These are phyloP conservation scores for Pantelozetes paolii DNA, from an alignment of 2,888 invertebrate genomes.

Conservation along the genomic window DNA sequence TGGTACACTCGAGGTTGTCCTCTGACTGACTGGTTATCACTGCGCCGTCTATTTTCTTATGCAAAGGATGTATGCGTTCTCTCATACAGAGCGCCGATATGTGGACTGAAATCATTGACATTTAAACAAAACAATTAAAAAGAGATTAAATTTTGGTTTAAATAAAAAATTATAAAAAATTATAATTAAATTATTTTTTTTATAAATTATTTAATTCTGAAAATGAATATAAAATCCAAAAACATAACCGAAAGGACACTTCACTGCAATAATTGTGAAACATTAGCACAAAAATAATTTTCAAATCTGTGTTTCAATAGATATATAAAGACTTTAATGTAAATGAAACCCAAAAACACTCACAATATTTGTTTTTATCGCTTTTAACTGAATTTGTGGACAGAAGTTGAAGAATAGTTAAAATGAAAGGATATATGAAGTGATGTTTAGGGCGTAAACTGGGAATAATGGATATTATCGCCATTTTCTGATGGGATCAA, in stretches of 20 bases:
- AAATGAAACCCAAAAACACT: slow-evolving; percentile 36
- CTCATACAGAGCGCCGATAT: slow-evolving; percentile 85
- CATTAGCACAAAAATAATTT: background rate
- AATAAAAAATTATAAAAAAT: background rate
- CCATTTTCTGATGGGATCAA: slow-evolving; percentile 42
- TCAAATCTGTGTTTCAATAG: background rate
- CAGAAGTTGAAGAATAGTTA: slow-evolving; percentile 37
- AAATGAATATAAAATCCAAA: no score
- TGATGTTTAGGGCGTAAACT: slow-evolving; percentile 41
- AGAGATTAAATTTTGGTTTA: background rate
- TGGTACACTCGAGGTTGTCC: slow-evolving; percentile 81
- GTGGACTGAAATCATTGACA: slow-evolving; percentile 78
- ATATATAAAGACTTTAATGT: background rate
- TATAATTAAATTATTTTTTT: no score
- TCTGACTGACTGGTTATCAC: slow-evolving; percentile 85
- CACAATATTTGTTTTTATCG: slow-evolving; percentile 46
- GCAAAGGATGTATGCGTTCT: slow-evolving; percentile 79
- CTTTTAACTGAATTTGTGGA: slow-evolving; percentile 44
- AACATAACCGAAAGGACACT: slow-evolving; percentile 30
- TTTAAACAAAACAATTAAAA: slow-evolving; percentile 38
- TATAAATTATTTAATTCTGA: no score
- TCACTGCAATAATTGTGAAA: slow-evolving; percentile 10
- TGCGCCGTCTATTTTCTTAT: slow-evolving; percentile 85
- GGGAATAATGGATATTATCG: slow-evolving; percentile 36
- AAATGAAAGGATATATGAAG: slow-evolving; percentile 26